phyloP scores from a whole-genome alignment of 2,113 vertebrate species.

The Eptesicus fuscus region DNA sequence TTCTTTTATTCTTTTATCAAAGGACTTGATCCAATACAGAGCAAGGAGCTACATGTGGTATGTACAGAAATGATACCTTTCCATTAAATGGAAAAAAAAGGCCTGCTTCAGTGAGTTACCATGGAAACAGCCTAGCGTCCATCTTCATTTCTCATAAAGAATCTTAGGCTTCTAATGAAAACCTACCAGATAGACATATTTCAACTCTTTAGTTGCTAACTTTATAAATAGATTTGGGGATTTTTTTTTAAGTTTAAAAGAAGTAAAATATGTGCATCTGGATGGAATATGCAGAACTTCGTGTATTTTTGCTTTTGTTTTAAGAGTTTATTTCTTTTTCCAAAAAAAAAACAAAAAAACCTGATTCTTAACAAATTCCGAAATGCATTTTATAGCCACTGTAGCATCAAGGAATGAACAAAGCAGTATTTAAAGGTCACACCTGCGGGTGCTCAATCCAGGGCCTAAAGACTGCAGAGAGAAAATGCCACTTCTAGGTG shows the following conservation, averaged over 20 bases:
- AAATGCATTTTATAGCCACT: not conserved
- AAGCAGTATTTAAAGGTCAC: not conserved
- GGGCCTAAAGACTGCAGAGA: not conserved
- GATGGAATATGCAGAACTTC: not conserved
- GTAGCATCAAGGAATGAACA: not conserved
- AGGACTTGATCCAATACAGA: slow-evolving; percentile 31
- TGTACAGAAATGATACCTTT: slow-evolving; percentile 53
- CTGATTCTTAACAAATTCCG: not conserved
- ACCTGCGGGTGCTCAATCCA: not conserved
- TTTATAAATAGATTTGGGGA: not conserved
- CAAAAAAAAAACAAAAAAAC: not conserved
- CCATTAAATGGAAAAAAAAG: slow-evolving; percentile 43
- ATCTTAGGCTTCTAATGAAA: slow-evolving; percentile 40
- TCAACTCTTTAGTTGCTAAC: not conserved
- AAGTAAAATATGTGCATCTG: not conserved
- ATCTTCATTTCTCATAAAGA: slow-evolving; percentile 40
- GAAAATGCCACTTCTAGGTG: not conserved
- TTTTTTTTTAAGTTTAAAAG: not conserved
- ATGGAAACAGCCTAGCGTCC: slow-evolving; percentile 27
- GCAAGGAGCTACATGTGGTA: slow-evolving; percentile 34
- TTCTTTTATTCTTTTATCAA: slow-evolving; percentile 60
- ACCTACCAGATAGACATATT: not conserved
- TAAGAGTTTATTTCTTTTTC: not conserved
- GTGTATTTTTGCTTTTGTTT: not conserved
- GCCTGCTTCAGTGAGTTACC: slow-evolving; percentile 18